Conservation (phyloP, 30 jellyfish, hydroid and myxozoan genomes). For the Euphysa ruthae region DNA sequence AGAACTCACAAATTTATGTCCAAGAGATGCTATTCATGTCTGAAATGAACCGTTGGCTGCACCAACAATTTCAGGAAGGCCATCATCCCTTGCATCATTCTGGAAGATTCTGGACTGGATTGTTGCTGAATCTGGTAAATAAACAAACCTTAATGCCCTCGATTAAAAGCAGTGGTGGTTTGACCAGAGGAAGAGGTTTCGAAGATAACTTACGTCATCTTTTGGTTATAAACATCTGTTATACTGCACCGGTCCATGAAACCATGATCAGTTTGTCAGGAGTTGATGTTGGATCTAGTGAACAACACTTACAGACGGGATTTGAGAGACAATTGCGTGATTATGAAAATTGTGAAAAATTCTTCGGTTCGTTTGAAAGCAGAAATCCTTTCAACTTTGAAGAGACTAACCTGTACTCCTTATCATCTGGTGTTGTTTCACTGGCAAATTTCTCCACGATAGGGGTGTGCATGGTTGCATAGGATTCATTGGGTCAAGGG, state of each 20-base stretch:
- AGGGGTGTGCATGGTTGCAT: conserved; percentile 53
- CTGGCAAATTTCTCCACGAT: conserved; percentile 18
- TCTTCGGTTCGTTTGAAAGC: conserved; percentile 21
- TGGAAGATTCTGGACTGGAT: conserved; percentile 33
- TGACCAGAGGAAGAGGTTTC: conserved; percentile 51
- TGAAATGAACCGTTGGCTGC: conserved; percentile 40
- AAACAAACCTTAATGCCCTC: conserved; percentile 42
- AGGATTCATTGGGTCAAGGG: conserved; percentile 46
- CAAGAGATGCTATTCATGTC: too few species aligned
- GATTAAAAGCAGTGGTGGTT: conserved; percentile 40
- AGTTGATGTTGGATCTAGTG: conserved; percentile 17
- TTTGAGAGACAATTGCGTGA: conserved; percentile 27
- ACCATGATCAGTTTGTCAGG: conserved; percentile 41
- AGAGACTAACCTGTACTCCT: conserved; percentile 19
- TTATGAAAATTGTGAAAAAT: not conserved
- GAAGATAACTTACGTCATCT: conserved; percentile 13
- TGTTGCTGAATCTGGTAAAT: conserved; percentile 35
- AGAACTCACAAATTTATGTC: too few species aligned
- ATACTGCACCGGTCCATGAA: conserved; percentile 33
- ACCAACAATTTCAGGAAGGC: conserved; percentile 31
- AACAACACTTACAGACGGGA: conserved; percentile 43
- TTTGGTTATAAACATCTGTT: conserved; percentile 24
- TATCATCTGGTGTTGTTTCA: too few species aligned
- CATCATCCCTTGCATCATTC: conserved; percentile 29
- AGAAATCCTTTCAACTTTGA: conserved; percentile 12